Percentiles rank a stretch among this genome's conserved stretches.
Evolutionary conservation across 2,888 invertebrate genomes (phyloP).

Genomic region (Plebejus anna): DNA sequence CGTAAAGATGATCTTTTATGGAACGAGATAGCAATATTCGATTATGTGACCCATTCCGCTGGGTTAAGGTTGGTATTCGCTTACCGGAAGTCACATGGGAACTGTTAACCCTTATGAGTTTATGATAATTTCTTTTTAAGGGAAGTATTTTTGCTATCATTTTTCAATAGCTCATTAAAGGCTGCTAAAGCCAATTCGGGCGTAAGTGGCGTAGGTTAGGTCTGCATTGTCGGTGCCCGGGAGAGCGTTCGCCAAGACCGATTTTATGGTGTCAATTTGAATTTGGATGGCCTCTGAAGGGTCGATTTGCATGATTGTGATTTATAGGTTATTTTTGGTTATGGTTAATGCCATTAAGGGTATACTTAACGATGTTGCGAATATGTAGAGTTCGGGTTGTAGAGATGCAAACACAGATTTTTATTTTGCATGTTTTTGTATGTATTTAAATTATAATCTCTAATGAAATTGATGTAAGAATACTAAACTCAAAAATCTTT

Average conservation of each 20-base stretch:
- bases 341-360: slow-evolving; percentile 27
- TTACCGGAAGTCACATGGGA: slow-evolving; percentile 46
- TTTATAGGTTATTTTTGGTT: slow-evolving; percentile 66
- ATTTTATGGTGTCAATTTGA: slow-evolving; percentile 75
- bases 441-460: neutral
- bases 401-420: neutral
- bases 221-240: slow-evolving; percentile 53
- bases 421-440: neutral
- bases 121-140: slow-evolving; percentile 65
- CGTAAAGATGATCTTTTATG: slow-evolving; percentile 18
- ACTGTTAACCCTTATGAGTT: slow-evolving; percentile 63
- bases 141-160: slow-evolving; percentile 77
- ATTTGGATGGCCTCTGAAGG: slow-evolving; percentile 64
- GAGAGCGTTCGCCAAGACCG: slow-evolving; percentile 63
- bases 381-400: neutral
- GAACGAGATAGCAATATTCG: neutral
- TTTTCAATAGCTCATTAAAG: slow-evolving; percentile 79
- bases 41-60: slow-evolving; percentile 28
- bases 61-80: slow-evolving; percentile 39
- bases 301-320: slow-evolving; percentile 77
- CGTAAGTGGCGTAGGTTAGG: slow-evolving; percentile 65
- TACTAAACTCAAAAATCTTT: too few species aligned
- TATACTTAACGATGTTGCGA: slow-evolving; percentile 1
- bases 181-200: slow-evolving; percentile 57
- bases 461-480: neutral